phyloP scores from a whole-genome alignment of 2,797 vertebrate genomes.

The Bufotes viridis region DNA sequence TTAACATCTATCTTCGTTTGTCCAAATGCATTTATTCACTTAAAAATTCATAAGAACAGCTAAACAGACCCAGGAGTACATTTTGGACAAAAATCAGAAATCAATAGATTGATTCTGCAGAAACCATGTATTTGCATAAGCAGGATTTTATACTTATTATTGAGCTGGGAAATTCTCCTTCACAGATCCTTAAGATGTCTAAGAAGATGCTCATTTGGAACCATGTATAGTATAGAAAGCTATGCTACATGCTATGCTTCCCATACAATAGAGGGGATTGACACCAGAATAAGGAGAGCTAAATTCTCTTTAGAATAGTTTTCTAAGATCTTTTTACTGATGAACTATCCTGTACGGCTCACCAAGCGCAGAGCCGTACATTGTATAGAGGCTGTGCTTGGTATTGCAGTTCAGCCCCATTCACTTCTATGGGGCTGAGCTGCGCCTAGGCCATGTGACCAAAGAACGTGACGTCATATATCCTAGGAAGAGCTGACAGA shows the following conservation, averaged over 20 bases:
- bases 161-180: neutral
- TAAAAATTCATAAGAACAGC: conserved; percentile 48
- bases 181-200: neutral
- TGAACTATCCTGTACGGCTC: too few relatives aligned
- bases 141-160: neutral
- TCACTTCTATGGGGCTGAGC: too few relatives aligned
- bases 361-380: too few relatives aligned
- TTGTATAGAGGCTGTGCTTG: too few relatives aligned
- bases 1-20: conserved; percentile 33
- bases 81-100: conserved; percentile 44
- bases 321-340: too few relatives aligned
- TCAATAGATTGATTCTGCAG: conserved; percentile 16
- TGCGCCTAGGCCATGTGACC: too few relatives aligned
- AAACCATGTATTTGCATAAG: neutral
- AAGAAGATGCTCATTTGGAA: neutral
- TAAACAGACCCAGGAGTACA: conserved; percentile 32
- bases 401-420: too few relatives aligned
- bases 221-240: neutral
- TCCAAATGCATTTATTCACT: conserved; percentile 42
- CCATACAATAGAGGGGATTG: neutral
- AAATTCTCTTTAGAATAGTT: neutral
- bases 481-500: too few relatives aligned
- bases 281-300: neutral
- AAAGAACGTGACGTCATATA: too few relatives aligned
- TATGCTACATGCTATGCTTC: neutral